phyloP scores from a whole-genome alignment of 1,140 invertebrate species.

The Leptopilina clavipes region DNA sequence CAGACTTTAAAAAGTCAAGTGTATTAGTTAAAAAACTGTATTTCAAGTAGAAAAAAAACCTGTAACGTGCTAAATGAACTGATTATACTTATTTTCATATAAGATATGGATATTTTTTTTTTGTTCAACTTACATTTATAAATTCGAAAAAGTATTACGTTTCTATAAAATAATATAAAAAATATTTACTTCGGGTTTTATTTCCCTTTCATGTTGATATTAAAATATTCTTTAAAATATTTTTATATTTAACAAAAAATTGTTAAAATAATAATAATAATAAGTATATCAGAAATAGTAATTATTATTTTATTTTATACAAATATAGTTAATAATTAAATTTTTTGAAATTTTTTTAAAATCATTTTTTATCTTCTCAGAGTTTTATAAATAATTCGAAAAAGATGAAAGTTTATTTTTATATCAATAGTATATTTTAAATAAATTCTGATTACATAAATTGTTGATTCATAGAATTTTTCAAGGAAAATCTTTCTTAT shows the following conservation, averaged over 20 bases:
- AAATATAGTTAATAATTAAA: too few species aligned
- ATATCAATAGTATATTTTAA: background rate
- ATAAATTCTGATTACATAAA: background rate
- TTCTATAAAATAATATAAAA: slow-evolving; percentile 22
- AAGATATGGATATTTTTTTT: background rate
- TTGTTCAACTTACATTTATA: slow-evolving; percentile 30
- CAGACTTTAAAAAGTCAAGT: background rate
- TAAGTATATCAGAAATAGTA: background rate
- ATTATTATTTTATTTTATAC: too few species aligned
- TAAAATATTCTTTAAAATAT: too few species aligned
- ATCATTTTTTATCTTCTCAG: too few species aligned
- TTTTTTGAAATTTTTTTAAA: background rate
- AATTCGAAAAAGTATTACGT: slow-evolving; percentile 10
- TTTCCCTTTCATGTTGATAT: background rate
- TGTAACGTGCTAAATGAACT: background rate
- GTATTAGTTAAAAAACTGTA: slow-evolving; percentile 11
- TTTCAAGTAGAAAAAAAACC: background rate
- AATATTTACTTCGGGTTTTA: background rate
- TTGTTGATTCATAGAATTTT: background rate
- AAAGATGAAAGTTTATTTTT: background rate
- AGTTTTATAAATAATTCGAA: too few species aligned
- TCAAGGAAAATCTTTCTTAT: slow-evolving; percentile 10
- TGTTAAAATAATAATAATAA: background rate
- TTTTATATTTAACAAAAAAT: too few species aligned
- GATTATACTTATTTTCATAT: slow-evolving; percentile 26